Evolutionary conservation across 2,888 invertebrate species (phyloP), one percentile per base, ranked within the genome.

Genomic region (Lumbricus terrestris): DNA sequence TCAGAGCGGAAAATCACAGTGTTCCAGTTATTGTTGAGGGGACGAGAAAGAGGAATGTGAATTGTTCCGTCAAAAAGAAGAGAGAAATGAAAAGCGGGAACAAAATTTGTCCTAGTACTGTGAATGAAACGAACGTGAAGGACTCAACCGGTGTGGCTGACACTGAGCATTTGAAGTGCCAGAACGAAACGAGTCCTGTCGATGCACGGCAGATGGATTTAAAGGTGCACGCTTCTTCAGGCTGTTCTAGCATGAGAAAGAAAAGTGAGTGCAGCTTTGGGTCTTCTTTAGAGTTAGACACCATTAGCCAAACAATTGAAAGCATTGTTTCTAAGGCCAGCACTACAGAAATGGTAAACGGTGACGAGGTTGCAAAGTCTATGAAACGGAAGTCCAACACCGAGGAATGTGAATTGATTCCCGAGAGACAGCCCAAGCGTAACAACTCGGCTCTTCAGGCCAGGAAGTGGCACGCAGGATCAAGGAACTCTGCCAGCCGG

Each of bases 401-500:
- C 20, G 37, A 34, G 8, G 85, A 8, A 23, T 37, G 34, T 18
- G 85, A 85, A 8, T 20, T 37, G 18, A 35, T 85, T 85, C 37
- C 85, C 34, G 37, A 85, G 34, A 37, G 23, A 85, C 34, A 23
- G 85, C 85, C 35, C 6, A 85, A 85, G 85, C 34, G 85, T 11
- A 85, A 23, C 85, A 85, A 34, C 37, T 37, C 85, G 8, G 35
- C 85, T 18, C 37, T 34, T 20, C 85, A 35, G 18, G 85, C 37
- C 20, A 85, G 37, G 85, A 85, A 85, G 16, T 37, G 85, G 37
- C 85, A 34, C 35, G 85, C 85, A 20, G 85, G 85, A 35, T 85
- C 85, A 35, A 85, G 85, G 23, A 85, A 85, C 85, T 85, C 85
- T 85, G 85, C 85, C 13, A 85, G 85, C 85, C 3, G 85, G 85